These are phyloP conservation scores for Dicrostonyx torquatus DNA, from an alignment of 2,797 vertebrate genomes.

Conservation along the genomic window DNA sequence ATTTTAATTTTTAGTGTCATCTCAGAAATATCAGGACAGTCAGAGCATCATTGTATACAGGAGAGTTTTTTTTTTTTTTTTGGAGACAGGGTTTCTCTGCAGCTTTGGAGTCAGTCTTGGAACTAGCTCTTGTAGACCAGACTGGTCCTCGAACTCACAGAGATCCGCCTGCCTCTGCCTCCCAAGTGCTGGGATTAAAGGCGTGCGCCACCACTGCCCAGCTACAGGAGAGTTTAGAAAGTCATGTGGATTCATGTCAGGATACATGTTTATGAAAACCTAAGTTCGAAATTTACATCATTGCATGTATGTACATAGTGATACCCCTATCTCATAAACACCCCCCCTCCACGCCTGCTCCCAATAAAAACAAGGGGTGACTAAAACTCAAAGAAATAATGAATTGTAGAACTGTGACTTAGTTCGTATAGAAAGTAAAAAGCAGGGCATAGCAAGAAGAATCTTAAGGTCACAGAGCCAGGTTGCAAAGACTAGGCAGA, in stretches of 20 bases:
- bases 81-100: too few relatives aligned
- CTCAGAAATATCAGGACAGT: neutral
- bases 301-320: neutral
- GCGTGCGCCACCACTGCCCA: too few relatives aligned
- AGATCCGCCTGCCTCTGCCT: too few relatives aligned
- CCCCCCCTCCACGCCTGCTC: neutral
- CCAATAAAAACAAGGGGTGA: neutral
- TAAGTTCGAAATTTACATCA: neutral
- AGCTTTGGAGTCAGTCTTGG: too few relatives aligned
- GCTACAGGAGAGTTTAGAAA: neutral
- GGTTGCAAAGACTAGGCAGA: neutral
- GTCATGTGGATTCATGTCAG: neutral
- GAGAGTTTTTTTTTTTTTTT: too few relatives aligned
- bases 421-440: neutral
- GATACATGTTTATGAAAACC: neutral
- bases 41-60: neutral
- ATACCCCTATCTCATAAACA: too few relatives aligned
- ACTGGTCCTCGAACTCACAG: too few relatives aligned
- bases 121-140: too few relatives aligned
- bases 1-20: neutral
- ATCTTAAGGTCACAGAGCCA: neutral
- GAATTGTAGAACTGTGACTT: neutral
- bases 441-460: neutral
- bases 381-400: neutral
- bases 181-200: too few relatives aligned